Evolutionary conservation across 1,140 invertebrate species (phyloP).

Genomic region (Penaeus japonicus): DNA sequence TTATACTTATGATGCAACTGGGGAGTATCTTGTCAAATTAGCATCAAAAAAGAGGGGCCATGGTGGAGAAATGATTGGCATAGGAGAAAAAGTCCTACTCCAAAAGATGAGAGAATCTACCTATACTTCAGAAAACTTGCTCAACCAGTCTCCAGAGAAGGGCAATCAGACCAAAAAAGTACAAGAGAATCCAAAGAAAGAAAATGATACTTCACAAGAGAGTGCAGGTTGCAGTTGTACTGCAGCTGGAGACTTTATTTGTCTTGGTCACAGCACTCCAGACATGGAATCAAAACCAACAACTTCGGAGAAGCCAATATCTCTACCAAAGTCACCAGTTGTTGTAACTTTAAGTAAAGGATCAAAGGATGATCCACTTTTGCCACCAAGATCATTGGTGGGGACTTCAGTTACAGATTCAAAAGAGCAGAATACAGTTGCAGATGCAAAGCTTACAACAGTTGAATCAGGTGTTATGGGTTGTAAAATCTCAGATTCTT

Average conservation of each 20-base stretch:
- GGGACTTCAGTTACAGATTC: too few relatives aligned
- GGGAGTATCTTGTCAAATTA: constrained; percentile 30
- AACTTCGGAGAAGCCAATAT: not conserved
- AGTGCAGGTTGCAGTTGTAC: constrained; percentile 18
- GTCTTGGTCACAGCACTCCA: constrained; percentile 22
- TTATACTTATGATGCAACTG: constrained; percentile 37
- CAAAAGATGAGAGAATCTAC: constrained; percentile 32
- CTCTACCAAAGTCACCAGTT: too few relatives aligned
- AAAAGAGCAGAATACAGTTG: too few relatives aligned
- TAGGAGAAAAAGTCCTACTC: constrained; percentile 35
- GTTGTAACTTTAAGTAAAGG: too few relatives aligned
- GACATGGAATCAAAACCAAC: not conserved
- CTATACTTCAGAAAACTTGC: not conserved
- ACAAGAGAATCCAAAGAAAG: not conserved
- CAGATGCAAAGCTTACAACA: too few relatives aligned
- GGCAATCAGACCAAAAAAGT: not conserved
- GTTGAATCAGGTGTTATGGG: too few relatives aligned
- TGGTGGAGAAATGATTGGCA: constrained; percentile 48
- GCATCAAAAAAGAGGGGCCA: constrained; percentile 42
- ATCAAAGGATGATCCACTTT: too few relatives aligned
- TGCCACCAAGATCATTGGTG: too few relatives aligned
- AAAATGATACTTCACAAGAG: not conserved
- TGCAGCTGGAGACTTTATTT: constrained; percentile 26
- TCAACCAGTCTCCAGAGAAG: not conserved
- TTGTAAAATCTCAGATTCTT: too few relatives aligned